These are phyloP conservation scores for Trematocara nigrifrons DNA, from an alignment of 2,113 vertebrate genomes.

Conservation along the genomic window DNA sequence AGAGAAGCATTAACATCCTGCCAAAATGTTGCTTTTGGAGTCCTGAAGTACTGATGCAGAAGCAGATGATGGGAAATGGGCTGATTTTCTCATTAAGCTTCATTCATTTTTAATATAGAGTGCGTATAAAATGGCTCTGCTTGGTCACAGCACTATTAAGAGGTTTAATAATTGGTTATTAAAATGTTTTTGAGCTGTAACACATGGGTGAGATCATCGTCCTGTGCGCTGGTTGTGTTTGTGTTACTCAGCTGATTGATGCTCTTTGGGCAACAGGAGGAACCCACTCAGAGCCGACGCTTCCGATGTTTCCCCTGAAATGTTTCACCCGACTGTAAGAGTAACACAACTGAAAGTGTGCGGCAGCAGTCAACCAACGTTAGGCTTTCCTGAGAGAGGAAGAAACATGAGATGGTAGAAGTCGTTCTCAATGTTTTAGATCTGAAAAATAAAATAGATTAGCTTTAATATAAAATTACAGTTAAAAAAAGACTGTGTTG, in stretches of 20 bases:
- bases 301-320: not conserved
- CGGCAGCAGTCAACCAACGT: not conserved
- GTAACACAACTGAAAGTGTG: not conserved
- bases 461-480: not conserved
- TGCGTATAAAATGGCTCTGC: not conserved
- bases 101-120: not conserved
- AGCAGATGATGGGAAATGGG: not conserved
- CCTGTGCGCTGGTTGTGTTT: not conserved
- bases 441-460: not conserved
- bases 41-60: not conserved
- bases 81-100: not conserved
- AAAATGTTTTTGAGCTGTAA: not conserved
- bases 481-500: not conserved
- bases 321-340: not conserved
- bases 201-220: not conserved
- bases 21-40: not conserved
- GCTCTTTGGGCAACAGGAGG: not conserved
- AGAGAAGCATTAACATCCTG: not conserved
- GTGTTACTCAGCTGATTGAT: not conserved
- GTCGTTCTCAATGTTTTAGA: not conserved
- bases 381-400: not conserved
- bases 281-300: not conserved
- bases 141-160: not conserved
- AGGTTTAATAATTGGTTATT: not conserved
- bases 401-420: not conserved